Conservation (phyloP, 2,113 vertebrate genomes). For the Trachemys scripta region DNA sequence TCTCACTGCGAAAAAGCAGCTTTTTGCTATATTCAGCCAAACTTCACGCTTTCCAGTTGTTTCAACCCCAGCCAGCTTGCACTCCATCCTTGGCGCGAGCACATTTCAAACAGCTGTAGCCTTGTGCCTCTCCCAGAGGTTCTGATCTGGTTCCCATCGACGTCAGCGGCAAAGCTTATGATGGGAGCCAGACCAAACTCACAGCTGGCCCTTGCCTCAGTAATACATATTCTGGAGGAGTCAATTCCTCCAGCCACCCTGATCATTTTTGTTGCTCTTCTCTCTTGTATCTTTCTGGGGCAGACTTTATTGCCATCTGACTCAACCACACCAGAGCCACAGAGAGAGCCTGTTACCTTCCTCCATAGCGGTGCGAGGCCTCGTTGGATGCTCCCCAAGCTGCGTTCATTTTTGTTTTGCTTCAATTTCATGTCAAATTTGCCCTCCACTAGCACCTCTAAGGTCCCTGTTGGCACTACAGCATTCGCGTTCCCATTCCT, state of each 20-base stretch:
- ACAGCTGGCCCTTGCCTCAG: background rate
- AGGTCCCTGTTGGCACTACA: background rate
- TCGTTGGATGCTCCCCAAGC: background rate
- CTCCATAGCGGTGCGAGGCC: background rate
- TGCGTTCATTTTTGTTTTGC: background rate
- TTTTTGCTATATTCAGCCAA: background rate
- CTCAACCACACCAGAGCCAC: background rate
- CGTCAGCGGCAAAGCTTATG: background rate
- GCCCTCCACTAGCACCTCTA: background rate
- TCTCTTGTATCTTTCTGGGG: background rate
- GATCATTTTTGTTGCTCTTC: background rate
- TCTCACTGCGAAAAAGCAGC: background rate
- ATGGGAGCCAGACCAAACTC: background rate
- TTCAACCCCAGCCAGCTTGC: background rate
- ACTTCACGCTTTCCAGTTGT: background rate
- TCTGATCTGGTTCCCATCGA: background rate
- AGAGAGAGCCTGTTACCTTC: background rate
- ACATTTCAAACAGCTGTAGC: background rate
- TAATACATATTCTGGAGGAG: background rate
- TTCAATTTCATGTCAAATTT: background rate
- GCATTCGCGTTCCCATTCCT: background rate
- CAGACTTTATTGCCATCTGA: background rate
- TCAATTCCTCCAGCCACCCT: background rate
- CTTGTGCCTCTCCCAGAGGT: background rate
- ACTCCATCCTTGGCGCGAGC: background rate